Percentiles rank a stretch among this genome's conserved stretches.
These are phyloP conservation scores for Zosterops japonicus DNA, from an alignment of 2,113 vertebrate genomes.

Conservation along the genomic window DNA sequence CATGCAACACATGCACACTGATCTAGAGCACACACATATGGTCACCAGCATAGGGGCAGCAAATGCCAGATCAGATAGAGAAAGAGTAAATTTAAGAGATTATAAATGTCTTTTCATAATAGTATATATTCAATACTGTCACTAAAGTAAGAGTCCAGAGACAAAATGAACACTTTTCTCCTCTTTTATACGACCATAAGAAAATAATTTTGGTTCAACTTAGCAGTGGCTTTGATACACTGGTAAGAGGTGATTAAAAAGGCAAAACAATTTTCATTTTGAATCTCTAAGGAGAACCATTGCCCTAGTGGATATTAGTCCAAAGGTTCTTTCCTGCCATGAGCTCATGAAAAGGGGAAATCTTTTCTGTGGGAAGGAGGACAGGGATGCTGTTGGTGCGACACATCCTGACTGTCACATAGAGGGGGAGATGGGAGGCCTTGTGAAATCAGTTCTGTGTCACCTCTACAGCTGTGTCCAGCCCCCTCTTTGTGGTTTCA, in stretches of 20 bases:
- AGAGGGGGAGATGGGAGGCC: neutral
- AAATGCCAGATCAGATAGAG: constrained; percentile 39
- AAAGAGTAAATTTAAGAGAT: constrained; percentile 24
- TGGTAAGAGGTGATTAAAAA: neutral
- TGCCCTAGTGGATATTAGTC: neutral
- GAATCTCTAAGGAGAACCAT: neutral
- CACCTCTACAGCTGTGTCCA: neutral
- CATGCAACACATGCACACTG: neutral
- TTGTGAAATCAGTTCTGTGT: neutral
- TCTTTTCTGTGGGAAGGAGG: neutral
- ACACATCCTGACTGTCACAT: neutral
- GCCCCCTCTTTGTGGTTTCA: neutral
- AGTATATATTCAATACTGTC: neutral
- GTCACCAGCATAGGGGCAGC: constrained; percentile 31
- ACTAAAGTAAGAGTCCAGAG: neutral
- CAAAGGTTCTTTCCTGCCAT: neutral
- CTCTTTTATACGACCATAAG: neutral
- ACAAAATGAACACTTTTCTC: neutral
- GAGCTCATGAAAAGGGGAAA: neutral
- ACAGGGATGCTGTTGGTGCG: neutral
- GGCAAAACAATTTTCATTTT: neutral
- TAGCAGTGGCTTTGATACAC: neutral
- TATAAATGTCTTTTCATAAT: constrained; percentile 31
- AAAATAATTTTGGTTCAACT: neutral
- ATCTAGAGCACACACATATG: constrained; percentile 6